These are phyloP conservation scores for Catostylus mosaicus DNA, from an alignment of 30 jellyfish, hydroid and myxozoan species.

Conservation along the genomic window DNA sequence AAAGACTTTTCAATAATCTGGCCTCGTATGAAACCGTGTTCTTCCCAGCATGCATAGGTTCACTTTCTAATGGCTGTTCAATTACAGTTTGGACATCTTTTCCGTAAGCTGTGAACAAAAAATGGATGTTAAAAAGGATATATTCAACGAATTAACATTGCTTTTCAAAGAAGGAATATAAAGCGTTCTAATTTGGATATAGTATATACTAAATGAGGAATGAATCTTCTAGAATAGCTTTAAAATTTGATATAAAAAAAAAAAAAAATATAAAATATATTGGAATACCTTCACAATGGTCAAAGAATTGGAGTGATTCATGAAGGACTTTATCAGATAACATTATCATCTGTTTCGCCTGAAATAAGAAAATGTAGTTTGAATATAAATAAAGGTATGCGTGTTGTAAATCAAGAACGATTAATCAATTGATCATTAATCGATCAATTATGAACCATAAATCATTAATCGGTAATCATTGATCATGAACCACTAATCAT, in stretches of 20 bases:
- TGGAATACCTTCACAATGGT: constrained; percentile 84
- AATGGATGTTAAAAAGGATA: neutral
- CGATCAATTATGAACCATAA: too few species aligned
- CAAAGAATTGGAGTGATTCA: constrained; percentile 83
- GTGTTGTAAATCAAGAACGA: too few species aligned
- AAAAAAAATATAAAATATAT: neutral
- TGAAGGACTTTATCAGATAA: constrained; percentile 77
- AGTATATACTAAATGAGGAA: too few species aligned
- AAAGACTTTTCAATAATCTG: constrained; percentile 78
- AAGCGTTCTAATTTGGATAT: too few species aligned
- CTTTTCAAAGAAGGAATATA: too few species aligned
- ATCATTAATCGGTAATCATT: too few species aligned
- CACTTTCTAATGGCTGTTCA: constrained; percentile 91
- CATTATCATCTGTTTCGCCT: constrained; percentile 98
- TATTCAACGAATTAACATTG: too few species aligned
- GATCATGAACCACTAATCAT: too few species aligned
- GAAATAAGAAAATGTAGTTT: constrained; percentile 2
- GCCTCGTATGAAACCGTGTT: constrained; percentile 95
- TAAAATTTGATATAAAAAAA: too few species aligned
- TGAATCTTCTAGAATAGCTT: too few species aligned
- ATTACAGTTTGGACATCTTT: constrained; percentile 82
- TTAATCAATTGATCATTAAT: too few species aligned
- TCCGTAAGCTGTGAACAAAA: constrained; percentile 75
- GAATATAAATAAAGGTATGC: too few species aligned
- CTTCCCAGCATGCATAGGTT: constrained; percentile 97